Conservation (phyloP, 2,113 vertebrate species). For the Empidonax traillii region DNA sequence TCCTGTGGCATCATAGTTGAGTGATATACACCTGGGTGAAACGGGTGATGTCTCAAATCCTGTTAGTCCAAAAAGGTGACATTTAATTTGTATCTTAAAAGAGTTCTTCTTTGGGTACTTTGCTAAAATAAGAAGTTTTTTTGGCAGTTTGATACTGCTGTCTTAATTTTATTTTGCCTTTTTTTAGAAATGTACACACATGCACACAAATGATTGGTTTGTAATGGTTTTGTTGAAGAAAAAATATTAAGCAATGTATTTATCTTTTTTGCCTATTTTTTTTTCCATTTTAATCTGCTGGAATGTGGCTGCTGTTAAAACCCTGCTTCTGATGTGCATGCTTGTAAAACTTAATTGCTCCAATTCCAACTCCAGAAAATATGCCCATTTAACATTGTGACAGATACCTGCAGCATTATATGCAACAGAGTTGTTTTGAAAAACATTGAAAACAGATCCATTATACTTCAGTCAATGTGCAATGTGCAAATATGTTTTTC, state of each 20-base stretch:
- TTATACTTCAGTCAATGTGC: not conserved
- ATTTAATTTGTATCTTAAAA: not conserved
- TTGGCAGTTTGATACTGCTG: not conserved
- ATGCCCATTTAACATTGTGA: not conserved
- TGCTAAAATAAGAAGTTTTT: not conserved
- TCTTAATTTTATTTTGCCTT: not conserved
- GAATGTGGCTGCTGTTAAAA: not conserved
- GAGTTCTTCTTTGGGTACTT: not conserved
- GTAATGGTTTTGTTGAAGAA: not conserved
- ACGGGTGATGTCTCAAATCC: not conserved
- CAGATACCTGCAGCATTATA: not conserved
- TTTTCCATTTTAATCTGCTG: not conserved
- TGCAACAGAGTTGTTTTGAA: not conserved
- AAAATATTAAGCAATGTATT: not conserved
- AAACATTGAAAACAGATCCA: not conserved
- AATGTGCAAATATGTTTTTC: not conserved
- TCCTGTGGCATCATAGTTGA: not conserved
- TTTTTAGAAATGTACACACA: not conserved
- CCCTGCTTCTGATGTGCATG: not conserved
- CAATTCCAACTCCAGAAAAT: not conserved
- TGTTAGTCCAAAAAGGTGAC: not conserved
- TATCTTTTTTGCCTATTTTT: not conserved
- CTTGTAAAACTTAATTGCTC: conserved; percentile 15
- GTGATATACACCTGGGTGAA: not conserved
- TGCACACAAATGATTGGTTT: not conserved